phyloP scores from a whole-genome alignment of 2,888 invertebrate species.

The Drosophila gaucha region DNA sequence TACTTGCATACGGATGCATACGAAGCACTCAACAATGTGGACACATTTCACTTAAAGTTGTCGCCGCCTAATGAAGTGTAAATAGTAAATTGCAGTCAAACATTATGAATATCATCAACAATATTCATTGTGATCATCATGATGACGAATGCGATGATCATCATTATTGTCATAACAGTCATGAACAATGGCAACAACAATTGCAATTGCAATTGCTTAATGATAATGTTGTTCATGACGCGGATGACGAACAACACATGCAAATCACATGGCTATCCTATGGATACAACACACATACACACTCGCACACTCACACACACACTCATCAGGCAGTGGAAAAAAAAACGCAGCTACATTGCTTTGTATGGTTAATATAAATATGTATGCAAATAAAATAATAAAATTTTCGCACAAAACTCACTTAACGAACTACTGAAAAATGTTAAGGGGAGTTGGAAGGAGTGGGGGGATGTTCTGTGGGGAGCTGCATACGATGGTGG shows the following conservation, averaged over 20 bases:
- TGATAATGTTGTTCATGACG: slow-evolving; percentile 60
- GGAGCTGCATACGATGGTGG: neutral
- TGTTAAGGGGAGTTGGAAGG: neutral
- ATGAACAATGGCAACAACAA: slow-evolving; percentile 19
- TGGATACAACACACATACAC: slow-evolving; percentile 33
- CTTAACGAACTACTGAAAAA: slow-evolving; percentile 44
- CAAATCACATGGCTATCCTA: slow-evolving; percentile 74
- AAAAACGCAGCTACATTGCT: slow-evolving; percentile 47
- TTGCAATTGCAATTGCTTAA: slow-evolving; percentile 26
- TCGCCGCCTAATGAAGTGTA: slow-evolving; percentile 78
- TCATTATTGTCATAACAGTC: slow-evolving; percentile 48
- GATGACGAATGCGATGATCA: slow-evolving; percentile 1
- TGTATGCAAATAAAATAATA: slow-evolving; percentile 78
- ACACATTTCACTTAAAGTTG: slow-evolving; percentile 80
- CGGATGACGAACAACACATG: slow-evolving; percentile 74
- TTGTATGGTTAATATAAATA: slow-evolving; percentile 66
- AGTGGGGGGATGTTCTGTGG: neutral
- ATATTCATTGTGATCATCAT: slow-evolving; percentile 42
- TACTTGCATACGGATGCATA: slow-evolving; percentile 25
- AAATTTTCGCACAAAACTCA: slow-evolving; percentile 61
- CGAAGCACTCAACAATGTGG: slow-evolving; percentile 67
- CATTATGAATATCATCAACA: slow-evolving; percentile 65
- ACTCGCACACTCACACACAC: slow-evolving; percentile 1
- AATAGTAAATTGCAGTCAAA: slow-evolving; percentile 78
- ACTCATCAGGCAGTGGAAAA: slow-evolving; percentile 29